Conservation (phyloP, 2,797 vertebrate species). For the Peromyscus aztecus region DNA sequence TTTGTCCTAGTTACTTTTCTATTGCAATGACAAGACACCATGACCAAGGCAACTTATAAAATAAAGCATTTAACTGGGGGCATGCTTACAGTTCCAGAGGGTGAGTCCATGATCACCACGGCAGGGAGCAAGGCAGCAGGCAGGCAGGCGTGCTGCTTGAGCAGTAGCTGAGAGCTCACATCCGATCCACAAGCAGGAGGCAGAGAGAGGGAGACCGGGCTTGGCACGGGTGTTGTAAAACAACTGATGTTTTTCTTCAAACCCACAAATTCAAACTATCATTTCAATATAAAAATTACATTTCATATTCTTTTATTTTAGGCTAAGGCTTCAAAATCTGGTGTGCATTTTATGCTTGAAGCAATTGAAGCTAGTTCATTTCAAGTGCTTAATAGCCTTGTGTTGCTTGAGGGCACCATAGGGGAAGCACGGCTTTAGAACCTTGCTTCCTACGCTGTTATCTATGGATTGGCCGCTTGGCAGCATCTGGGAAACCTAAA, state of each 20-base stretch:
- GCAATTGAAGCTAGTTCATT: background rate
- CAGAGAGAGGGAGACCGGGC: background rate
- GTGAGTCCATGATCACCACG: background rate
- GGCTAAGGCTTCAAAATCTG: slow-evolving; percentile 21
- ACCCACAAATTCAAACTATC: background rate
- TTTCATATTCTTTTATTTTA: background rate
- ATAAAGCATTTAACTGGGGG: background rate
- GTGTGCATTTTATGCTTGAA: background rate
- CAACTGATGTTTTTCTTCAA: background rate
- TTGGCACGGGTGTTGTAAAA: background rate
- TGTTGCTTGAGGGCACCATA: background rate
- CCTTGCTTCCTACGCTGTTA: background rate
- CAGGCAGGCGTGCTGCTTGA: background rate
- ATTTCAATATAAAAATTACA: slow-evolving; percentile 35
- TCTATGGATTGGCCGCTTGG: background rate
- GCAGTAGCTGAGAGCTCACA: background rate
- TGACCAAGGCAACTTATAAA: background rate
- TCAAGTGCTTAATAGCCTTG: background rate
- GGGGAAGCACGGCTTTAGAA: background rate
- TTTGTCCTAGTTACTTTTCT: background rate
- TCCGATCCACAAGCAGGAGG: background rate
- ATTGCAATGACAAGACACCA: background rate
- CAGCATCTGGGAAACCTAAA: background rate
- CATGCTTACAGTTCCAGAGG: background rate
- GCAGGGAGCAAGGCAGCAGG: background rate